A percentile compares a stretch with the other conserved stretches of the same genome.
These are phyloP conservation scores for Pavo muticus DNA, from an alignment of 2,113 vertebrate species.

Conservation along the genomic window DNA sequence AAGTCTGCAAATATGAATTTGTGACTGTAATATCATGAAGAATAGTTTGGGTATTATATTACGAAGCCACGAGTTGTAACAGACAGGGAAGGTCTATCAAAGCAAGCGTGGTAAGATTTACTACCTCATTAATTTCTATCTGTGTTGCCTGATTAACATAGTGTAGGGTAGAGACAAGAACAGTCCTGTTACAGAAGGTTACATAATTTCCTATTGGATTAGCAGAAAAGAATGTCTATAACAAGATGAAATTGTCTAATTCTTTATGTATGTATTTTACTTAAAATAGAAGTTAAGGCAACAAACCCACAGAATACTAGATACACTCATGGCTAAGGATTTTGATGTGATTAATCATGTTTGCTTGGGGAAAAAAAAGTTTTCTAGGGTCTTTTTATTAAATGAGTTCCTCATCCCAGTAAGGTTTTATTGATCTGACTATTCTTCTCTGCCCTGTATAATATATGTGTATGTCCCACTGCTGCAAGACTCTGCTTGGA, in stretches of 20 bases:
- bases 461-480: neutral
- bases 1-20: neutral
- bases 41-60: neutral
- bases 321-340: no score
- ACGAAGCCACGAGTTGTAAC: accelerated
- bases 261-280: neutral
- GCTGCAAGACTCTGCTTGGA: neutral
- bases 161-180: neutral
- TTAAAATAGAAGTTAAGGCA: neutral
- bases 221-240: neutral
- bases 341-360: no score
- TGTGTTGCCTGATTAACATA: neutral
- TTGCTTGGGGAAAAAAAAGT: neutral
- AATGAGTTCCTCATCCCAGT: neutral
- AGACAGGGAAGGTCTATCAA: neutral
- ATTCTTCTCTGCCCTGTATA: neutral
- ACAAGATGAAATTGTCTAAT: neutral
- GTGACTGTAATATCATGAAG: neutral
- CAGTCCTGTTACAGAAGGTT: neutral
- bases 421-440: neutral
- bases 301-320: neutral
- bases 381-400: neutral
- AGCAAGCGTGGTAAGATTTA: neutral
- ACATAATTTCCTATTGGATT: neutral
- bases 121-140: neutral